Base-by-base conservation (phyloP, 2,888 invertebrate species). In the Coremacera marginata region DNA sequence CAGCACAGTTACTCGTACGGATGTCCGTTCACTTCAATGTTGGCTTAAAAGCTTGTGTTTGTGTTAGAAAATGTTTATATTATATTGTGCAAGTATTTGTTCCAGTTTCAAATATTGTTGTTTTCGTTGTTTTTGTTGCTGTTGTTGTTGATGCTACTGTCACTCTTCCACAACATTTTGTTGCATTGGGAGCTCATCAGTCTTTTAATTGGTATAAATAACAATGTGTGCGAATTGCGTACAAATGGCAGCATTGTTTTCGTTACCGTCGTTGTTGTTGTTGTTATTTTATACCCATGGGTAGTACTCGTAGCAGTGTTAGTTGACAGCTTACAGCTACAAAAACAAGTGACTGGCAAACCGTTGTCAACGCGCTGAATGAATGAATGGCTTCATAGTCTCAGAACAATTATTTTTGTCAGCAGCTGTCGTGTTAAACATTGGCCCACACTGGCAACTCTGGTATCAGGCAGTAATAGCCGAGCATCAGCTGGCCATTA, bases 171-270 rank as follows among this genome's bases (percentile, higher is more conserved):
- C 71, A 14, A 14, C 71, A 52, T 44, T 62, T 44, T 62, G 62
- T 44, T 62, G 72, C 60, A 49, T 62, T 62, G 72, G 72, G 72
- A 73, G 72, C 62, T 86, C 85, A 85, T 86, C 86, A 85, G 85
- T 86, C 83, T 82, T 57, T 85, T 85, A 85, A 85, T 85, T 85
- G 85, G 86, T 84, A 86, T 85, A 85, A 85, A 85, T 85, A 86
- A 86, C 86, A 84, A 81, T 77, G 76, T 73, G 71, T 34, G 27
- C 71, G 60, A 22, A 9, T 34, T n/a, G 52, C 52, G 70, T 60
- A n/a, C 57, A 60, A 31, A 60, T 60, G 25, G 7, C 71, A 37
- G 52, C 22, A 27, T 27, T 55, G 55, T 55, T 22, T 22, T 19
- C 8, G 8, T 55, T 22, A 7, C 22, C 55, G 19, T 55, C 14